These are phyloP conservation scores for Eulemur albifrons DNA, from an alignment of 2,797 vertebrate genomes.

Conservation along the genomic window DNA sequence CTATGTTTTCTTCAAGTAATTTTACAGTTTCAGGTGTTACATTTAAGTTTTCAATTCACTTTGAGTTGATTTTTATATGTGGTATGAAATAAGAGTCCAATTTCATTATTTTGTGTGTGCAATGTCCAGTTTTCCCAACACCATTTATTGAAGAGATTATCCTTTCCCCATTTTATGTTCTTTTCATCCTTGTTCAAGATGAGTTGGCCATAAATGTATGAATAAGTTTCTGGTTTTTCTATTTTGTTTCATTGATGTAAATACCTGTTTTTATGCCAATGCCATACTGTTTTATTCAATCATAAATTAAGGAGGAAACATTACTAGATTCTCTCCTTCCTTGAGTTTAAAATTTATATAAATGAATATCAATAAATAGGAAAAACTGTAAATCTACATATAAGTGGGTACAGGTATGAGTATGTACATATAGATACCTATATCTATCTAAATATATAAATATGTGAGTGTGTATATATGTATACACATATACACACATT, in stretches of 20 bases:
- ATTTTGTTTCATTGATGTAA: not conserved
- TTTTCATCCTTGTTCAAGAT: not conserved
- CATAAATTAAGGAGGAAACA: not conserved
- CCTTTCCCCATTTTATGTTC: not conserved
- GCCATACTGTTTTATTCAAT: no score
- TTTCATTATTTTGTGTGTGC: not conserved
- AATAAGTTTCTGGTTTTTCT: not conserved
- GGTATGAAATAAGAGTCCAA: not conserved
- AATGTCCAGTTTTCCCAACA: not conserved
- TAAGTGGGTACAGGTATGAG: fast-evolving
- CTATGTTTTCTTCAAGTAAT: not conserved
- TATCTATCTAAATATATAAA: not conserved
- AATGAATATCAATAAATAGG: not conserved
- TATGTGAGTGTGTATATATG: no score
- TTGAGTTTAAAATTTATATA: not conserved
- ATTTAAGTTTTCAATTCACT: not conserved
- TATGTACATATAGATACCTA: not conserved
- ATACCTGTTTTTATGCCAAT: not conserved
- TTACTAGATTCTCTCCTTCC: not conserved
- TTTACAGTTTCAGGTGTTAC: not conserved
- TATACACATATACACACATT: not conserved
- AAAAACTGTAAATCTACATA: not conserved
- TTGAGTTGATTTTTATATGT: not conserved
- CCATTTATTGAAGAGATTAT: not conserved
- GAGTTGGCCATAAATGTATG: no score